Conservation (phyloP, 2,113 vertebrate genomes). For the Brachyhypopomus gauderio region DNA sequence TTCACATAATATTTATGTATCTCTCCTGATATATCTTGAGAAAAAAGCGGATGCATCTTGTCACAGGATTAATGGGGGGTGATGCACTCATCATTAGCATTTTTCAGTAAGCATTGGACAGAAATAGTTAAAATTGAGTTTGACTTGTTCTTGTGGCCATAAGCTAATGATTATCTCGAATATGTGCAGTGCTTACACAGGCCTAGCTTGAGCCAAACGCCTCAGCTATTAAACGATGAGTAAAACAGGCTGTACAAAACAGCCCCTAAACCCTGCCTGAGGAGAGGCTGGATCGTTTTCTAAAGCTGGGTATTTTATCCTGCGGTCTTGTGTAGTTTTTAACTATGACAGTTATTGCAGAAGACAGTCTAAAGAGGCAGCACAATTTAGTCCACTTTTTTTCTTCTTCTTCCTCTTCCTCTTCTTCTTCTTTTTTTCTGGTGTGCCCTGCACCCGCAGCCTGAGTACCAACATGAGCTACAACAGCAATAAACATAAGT, state of each 20-base stretch:
- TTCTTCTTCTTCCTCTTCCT: neutral
- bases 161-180: constrained; percentile 34
- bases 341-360: constrained; percentile 35
- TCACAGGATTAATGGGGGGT: neutral
- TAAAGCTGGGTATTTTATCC: constrained; percentile 19
- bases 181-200: constrained; percentile 4
- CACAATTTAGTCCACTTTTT: neutral
- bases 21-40: neutral
- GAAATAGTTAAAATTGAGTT: neutral
- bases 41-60: constrained; percentile 1
- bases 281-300: constrained; percentile 23
- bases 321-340: constrained; percentile 24
- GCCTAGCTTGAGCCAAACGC: constrained; percentile 25
- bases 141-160: constrained; percentile 18
- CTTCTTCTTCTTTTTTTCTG: neutral
- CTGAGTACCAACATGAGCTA: constrained; percentile 8
- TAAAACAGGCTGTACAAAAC: neutral
- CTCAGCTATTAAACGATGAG: constrained; percentile 20
- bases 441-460: neutral
- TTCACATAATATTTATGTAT: neutral
- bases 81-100: constrained; percentile 23
- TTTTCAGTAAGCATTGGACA: constrained; percentile 25
- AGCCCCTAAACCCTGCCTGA: neutral
- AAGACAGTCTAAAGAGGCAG: constrained; percentile 24
- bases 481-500: constrained; percentile 24